Evolutionary conservation across 2,797 vertebrate genomes (phyloP).

Genomic region (Pseudomugil tenellus): DNA sequence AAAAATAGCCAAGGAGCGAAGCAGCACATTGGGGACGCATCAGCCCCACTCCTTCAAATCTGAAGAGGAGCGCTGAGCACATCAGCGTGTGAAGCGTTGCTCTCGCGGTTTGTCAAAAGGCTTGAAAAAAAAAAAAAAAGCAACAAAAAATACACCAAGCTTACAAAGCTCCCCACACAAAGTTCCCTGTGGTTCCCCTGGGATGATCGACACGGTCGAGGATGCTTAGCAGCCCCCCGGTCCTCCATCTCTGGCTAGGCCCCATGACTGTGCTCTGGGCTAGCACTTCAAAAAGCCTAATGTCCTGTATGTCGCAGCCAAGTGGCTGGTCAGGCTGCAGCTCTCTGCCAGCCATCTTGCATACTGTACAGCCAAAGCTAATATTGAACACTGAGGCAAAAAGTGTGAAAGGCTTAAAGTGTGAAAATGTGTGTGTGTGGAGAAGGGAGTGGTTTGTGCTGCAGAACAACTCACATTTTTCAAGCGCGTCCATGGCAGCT

Average conservation of each 20-base stretch:
- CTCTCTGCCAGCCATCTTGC: slow-evolving; percentile 63
- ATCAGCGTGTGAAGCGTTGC: slow-evolving; percentile 12
- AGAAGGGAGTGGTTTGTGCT: slow-evolving; percentile 2
- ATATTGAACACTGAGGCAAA: slow-evolving; percentile 57
- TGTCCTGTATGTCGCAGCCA: slow-evolving; percentile 65
- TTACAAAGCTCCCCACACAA: slow-evolving; percentile 34
- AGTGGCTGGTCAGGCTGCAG: slow-evolving; percentile 57
- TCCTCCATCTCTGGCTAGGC: slow-evolving; percentile 46
- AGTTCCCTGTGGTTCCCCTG: slow-evolving; percentile 16
- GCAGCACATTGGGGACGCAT: slow-evolving; percentile 32
- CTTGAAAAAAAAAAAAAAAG: not conserved
- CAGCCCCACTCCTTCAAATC: slow-evolving; percentile 45
- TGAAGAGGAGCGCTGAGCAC: slow-evolving; percentile 47
- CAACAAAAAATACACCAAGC: slow-evolving; percentile 19
- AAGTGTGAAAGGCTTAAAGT: slow-evolving; percentile 48
- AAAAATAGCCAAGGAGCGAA: slow-evolving; percentile 54
- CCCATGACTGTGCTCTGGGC: slow-evolving; percentile 59
- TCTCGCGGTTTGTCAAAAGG: slow-evolving; percentile 9
- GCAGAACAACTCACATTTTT: slow-evolving; percentile 93
- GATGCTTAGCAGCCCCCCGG: slow-evolving; percentile 31
- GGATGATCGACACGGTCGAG: slow-evolving; percentile 43
- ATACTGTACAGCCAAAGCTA: slow-evolving; percentile 62
- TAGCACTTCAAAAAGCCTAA: slow-evolving; percentile 70
- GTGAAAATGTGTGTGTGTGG: slow-evolving; percentile 31
- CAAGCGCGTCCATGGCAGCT: slow-evolving; percentile 96